Evolutionary conservation across 1,140 invertebrate species (phyloP), one percentile per base, ranked within the genome.

Genomic region (Planococcus citri): DNA sequence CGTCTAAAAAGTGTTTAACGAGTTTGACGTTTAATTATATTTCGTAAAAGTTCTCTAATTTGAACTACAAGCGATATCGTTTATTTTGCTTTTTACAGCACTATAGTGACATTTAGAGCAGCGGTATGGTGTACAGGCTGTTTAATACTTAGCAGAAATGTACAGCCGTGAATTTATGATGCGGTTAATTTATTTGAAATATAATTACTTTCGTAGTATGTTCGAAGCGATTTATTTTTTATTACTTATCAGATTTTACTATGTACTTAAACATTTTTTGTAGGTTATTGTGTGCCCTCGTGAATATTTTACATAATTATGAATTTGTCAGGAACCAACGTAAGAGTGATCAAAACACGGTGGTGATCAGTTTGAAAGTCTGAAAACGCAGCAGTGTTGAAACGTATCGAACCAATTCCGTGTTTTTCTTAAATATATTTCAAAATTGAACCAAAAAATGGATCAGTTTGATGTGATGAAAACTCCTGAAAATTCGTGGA

Each of bases 121-220:
- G 17, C 41, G n/a, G 33, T 14, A 14, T 17, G 41, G 6, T 33
- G 12, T 33, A 33, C 3, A 4, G 10, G 6, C 41, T 51, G 41
- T n/a, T 51, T 51, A 51, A 51, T 20, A 17, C 4, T 51, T n/a
- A n/a, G n/a, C n/a, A 51, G 17, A 51, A 51, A 51, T 20, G 3
- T n/a, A 51, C 41, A 2, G n/a, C 17, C n/a, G 41, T 51, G 41
- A 51, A 51, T 51, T 51, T 51, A 51, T 51, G 41, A 51, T n/a
- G 41, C 41, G 41, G 41, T 51, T 51, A 51, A 51, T 51, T 51
- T n/a, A 51, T 51, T 51, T 51, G 41, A 20, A 51, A 51, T 51
- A 9, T 51, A n/a, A 51, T 51, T 51, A n/a, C 17, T 14, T 51
- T 17, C 41, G 6, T 51, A 37, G 33, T 37, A n/a, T 51, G 17